Conservation (phyloP, 2,888 invertebrate genomes). For the Leptopilina myrica region DNA sequence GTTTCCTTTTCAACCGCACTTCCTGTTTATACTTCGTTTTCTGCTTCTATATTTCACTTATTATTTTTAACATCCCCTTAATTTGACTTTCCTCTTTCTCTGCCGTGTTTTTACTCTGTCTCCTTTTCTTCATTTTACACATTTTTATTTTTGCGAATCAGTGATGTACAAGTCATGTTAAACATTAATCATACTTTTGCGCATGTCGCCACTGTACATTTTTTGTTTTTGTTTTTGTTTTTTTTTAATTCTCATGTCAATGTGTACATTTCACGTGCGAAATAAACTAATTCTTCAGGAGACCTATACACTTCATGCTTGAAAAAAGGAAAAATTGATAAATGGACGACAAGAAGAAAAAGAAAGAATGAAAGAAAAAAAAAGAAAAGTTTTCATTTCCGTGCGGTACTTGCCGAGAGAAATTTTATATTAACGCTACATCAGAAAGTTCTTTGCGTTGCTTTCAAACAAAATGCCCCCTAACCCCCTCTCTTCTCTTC, state of each 20-base stretch:
- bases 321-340: slow-evolving; percentile 3
- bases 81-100: not conserved
- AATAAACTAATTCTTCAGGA: slow-evolving; percentile 8
- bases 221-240: not conserved
- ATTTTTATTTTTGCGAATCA: not conserved
- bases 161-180: slow-evolving; percentile 9
- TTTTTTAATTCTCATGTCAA: slow-evolving; percentile 23
- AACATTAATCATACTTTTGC: slow-evolving; percentile 25
- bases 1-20: not conserved
- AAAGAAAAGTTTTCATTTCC: not conserved
- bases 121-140: not conserved
- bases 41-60: too few relatives aligned
- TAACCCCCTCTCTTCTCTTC: too few relatives aligned
- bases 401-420: not conserved
- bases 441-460: slow-evolving; percentile 20
- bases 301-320: not conserved
- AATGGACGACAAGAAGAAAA: not conserved
- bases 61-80: too few relatives aligned
- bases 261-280: slow-evolving; percentile 25
- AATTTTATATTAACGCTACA: slow-evolving; percentile 27
- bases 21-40: too few relatives aligned
- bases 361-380: too few relatives aligned
- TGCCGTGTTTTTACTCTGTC: not conserved
- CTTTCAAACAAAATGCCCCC: not conserved
- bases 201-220: not conserved